These are phyloP conservation scores for Drosophila cognata DNA, from an alignment of 2,888 invertebrate species.

Conservation along the genomic window DNA sequence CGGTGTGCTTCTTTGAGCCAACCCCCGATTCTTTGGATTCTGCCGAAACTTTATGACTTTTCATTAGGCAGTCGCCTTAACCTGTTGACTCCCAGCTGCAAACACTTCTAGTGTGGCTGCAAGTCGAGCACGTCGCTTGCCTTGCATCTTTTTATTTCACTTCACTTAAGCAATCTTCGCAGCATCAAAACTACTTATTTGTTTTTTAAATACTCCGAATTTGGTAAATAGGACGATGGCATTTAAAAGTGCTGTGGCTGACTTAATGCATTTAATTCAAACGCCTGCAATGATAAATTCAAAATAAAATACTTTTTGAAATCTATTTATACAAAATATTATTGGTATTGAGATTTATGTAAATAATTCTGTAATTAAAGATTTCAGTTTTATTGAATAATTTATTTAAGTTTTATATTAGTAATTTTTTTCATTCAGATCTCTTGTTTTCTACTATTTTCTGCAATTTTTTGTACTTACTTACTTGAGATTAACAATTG, in stretches of 20 bases:
- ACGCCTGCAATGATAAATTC: background rate
- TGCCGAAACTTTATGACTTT: constrained; percentile 50
- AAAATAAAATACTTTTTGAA: background rate
- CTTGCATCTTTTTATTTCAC: constrained; percentile 21
- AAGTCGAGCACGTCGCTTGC: constrained; percentile 19
- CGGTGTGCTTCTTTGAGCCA: constrained; percentile 20
- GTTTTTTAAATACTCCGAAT: background rate
- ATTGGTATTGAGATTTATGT: background rate
- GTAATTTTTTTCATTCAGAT: too few relatives aligned
- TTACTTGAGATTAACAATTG: background rate
- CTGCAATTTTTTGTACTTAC: background rate
- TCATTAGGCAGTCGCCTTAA: constrained; percentile 44
- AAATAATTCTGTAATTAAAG: background rate
- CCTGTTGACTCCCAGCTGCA: constrained; percentile 43
- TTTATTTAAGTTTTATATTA: background rate
- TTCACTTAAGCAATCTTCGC: background rate
- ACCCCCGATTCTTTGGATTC: constrained; percentile 31
- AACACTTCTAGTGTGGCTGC: constrained; percentile 12
- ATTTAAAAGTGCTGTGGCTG: background rate
- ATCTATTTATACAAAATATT: background rate
- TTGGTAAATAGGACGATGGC: background rate
- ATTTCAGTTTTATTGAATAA: background rate
- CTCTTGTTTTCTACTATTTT: background rate
- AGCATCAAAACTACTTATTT: background rate
- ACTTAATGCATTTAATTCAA: background rate